A percentile compares a stretch with the other conserved stretches of the same genome.
These are phyloP conservation scores for Apostichopus californicus DNA, from an alignment of 35 echinoderm and acorn worm species.

Conservation along the genomic window DNA sequence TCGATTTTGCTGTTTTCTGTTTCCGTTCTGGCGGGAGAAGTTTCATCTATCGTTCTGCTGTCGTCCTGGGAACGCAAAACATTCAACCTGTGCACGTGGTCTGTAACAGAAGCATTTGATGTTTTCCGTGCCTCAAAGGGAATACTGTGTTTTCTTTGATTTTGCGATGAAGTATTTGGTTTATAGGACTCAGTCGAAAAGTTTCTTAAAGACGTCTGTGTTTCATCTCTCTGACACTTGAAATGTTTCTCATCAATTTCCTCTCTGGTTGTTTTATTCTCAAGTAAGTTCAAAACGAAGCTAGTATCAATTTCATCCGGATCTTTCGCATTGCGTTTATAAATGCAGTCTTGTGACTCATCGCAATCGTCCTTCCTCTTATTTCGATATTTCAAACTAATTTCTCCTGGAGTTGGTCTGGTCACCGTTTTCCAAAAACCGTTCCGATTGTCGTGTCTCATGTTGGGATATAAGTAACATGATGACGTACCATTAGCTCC, in stretches of 20 bases:
- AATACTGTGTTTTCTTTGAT: background rate
- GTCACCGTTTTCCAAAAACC: conserved; percentile 36
- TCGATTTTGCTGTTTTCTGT: background rate
- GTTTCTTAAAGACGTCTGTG: background rate
- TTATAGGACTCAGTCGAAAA: background rate
- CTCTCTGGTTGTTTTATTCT: background rate
- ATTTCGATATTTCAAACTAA: conserved; percentile 10
- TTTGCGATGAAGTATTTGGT: background rate
- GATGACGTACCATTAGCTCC: background rate
- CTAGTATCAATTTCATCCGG: conserved; percentile 8
- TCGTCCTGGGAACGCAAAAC: background rate
- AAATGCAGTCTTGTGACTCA: background rate
- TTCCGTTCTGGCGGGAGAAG: background rate
- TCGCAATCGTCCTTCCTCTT: background rate
- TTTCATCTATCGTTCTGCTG: background rate
- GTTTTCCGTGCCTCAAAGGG: background rate
- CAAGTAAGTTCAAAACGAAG: conserved; percentile 2
- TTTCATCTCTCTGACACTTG: background rate
- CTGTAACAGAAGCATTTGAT: background rate
- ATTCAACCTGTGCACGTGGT: conserved; percentile 1
- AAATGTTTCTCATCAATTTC: background rate
- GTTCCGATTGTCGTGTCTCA: background rate
- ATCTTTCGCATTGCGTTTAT: conserved; percentile 2
- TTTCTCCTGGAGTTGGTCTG: conserved; percentile 13
- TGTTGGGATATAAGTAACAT: background rate